Conservation (phyloP, 2,797 vertebrate genomes). For the Arnoldichthys spilopterus region DNA sequence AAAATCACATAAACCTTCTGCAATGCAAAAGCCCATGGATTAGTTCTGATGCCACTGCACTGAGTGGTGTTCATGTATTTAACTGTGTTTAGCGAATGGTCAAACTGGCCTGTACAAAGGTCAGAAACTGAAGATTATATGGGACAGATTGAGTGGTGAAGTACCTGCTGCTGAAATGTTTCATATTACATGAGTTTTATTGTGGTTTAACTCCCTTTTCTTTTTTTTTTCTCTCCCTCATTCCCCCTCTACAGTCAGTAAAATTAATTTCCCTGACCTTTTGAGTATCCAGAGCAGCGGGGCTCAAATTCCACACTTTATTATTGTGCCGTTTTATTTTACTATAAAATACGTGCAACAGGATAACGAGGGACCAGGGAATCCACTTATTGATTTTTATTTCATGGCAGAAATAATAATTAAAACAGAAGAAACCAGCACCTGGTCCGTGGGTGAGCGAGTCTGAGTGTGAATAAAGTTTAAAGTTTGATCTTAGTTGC, state of each 20-base stretch:
- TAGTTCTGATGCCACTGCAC: background rate
- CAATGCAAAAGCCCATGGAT: background rate
- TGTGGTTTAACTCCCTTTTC: slow-evolving; percentile 54
- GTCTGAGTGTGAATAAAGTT: slow-evolving; percentile 18
- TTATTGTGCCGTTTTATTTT: slow-evolving; percentile 69
- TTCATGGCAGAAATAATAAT: slow-evolving; percentile 70
- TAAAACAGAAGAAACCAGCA: slow-evolving; percentile 70
- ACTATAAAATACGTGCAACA: slow-evolving; percentile 67
- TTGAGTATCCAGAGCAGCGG: slow-evolving; percentile 62
- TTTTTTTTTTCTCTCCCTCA: slow-evolving; percentile 31
- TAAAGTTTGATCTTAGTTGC: slow-evolving; percentile 27
- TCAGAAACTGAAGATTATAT: slow-evolving; percentile 16
- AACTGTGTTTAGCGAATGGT: slow-evolving; percentile 3
- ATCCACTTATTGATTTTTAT: slow-evolving; percentile 70
- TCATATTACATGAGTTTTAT: slow-evolving; percentile 57
- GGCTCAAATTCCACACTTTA: slow-evolving; percentile 73
- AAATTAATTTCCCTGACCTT: slow-evolving; percentile 75
- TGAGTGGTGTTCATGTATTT: background rate
- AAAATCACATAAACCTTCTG: slow-evolving; percentile 5
- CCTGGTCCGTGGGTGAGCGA: slow-evolving; percentile 64
- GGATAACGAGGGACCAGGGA: slow-evolving; percentile 74
- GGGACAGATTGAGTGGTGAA: slow-evolving; percentile 42
- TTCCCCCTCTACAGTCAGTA: slow-evolving; percentile 57
- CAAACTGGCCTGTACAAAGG: slow-evolving; percentile 13
- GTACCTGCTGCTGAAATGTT: slow-evolving; percentile 55